Evolutionary conservation across 2,888 invertebrate genomes (phyloP), one percentile per base, ranked within the genome.

Genomic region (Epirrita christyi): DNA sequence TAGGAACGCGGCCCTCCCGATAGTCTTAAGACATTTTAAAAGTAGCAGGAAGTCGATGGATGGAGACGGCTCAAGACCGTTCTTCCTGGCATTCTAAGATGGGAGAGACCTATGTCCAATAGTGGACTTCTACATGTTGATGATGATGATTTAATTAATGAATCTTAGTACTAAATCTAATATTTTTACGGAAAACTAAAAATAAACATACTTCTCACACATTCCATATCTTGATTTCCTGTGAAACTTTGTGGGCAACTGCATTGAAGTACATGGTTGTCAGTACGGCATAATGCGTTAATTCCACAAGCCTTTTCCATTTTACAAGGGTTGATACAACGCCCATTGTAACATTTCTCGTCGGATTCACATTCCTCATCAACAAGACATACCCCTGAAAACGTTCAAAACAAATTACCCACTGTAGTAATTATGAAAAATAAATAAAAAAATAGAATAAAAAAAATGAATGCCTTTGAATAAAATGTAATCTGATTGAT

Each of bases 211-310:
- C 96, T 93, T 93, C 97, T 93, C 4, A 97, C 96, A 82, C 97
- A 97, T 90, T 97, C 97, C 32, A 95, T 93, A 63, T 95, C 94
- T 51, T 96, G 94, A 80, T 96, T 96, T 61, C 98, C 98, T 29
- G 97, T 97, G 80, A 97, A 98, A 47, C 96, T 96, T 29, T 94
- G 92, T 2, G 97, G 97, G 77, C 98, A 98, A 67, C 93, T 94
- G 79, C 98, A 98, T 75, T 95, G 94, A 73, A 96, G 95, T 10
- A 94, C 88, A 76, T 97, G 97, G 72, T 94, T 94, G 40, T 93
- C 91, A 9, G 95, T 94, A 43, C 92, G 89, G 72, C 98, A 98
- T 58, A 95, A 85, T 11, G 97, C 96, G 80, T 97, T 97, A 75
- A 97, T 93, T 47, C 97, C 98, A 80, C 98, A 98, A 0, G 96